phyloP scores from a whole-genome alignment of 2,888 invertebrate species.

The Hydraecia micacea region DNA sequence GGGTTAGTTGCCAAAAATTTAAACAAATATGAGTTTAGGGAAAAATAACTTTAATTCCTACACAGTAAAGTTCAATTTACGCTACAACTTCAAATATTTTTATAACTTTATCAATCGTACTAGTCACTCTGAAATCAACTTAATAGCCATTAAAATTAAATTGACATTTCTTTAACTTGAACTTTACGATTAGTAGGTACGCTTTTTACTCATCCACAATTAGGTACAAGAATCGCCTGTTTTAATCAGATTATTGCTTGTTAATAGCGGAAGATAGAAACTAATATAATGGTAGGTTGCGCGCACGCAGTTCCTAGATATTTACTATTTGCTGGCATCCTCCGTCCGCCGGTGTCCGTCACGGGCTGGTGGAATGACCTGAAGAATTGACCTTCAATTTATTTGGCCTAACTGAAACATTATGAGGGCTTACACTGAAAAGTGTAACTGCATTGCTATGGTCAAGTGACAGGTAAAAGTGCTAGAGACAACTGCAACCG shows the following conservation, averaged over 20 bases:
- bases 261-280: slow-evolving; percentile 59
- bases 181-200: neutral
- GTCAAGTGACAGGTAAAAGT: neutral
- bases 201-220: slow-evolving; percentile 14
- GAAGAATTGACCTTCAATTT: slow-evolving; percentile 27
- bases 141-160: too few species aligned
- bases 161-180: too few species aligned
- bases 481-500: too few species aligned
- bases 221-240: slow-evolving; percentile 33
- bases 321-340: slow-evolving; percentile 52
- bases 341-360: slow-evolving; percentile 46
- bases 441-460: neutral
- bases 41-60: too few species aligned
- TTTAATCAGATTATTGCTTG: slow-evolving; percentile 42
- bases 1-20: too few species aligned
- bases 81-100: too few species aligned
- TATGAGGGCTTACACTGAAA: neutral
- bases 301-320: slow-evolving; percentile 55
- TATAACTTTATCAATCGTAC: too few species aligned
- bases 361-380: slow-evolving; percentile 37
- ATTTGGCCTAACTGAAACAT: neutral
- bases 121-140: too few species aligned
- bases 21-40: too few species aligned
- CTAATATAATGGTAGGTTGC: slow-evolving; percentile 45
- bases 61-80: too few species aligned